phyloP scores from a whole-genome alignment of 1,140 invertebrate species.

The Euglossa dilemma region DNA sequence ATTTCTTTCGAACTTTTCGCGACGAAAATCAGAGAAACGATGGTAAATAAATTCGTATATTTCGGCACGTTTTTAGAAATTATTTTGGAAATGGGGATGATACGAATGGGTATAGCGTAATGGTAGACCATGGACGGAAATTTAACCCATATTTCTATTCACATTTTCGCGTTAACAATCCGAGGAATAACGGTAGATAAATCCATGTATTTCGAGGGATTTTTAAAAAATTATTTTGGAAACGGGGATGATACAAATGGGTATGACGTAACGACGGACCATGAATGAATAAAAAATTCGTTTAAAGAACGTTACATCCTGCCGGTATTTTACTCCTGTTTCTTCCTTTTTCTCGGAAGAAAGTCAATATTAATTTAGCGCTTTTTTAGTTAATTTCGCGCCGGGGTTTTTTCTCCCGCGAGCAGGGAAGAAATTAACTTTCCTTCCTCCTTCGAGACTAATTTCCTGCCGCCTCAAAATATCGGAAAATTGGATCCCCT shows the following conservation, averaged over 20 bases:
- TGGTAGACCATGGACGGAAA: no score
- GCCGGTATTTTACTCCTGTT: background rate
- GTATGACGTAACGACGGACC: background rate
- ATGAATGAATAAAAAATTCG: background rate
- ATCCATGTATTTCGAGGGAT: no score
- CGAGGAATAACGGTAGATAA: no score
- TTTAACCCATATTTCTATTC: no score
- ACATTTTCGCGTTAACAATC: no score
- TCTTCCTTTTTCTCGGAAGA: background rate
- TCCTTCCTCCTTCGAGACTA: conserved; percentile 19
- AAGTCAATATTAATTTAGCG: conserved; percentile 28
- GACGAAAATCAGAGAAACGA: no score
- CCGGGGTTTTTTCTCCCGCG: background rate
- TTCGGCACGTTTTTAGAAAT: no score
- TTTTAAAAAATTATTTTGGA: no score
- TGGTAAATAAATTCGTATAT: no score
- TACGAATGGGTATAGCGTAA: background rate
- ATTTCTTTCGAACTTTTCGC: no score
- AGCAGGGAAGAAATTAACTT: conserved; percentile 24
- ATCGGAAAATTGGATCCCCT: conserved; percentile 30
- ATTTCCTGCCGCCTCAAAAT: conserved; percentile 25
- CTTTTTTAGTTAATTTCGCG: conserved; percentile 11
- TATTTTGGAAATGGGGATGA: no score
- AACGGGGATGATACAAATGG: no score
- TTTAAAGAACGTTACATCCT: background rate